Evolutionary conservation across 2,797 vertebrate species (phyloP), one percentile per base, ranked within the genome.

Genomic region (Borostomias antarcticus): DNA sequence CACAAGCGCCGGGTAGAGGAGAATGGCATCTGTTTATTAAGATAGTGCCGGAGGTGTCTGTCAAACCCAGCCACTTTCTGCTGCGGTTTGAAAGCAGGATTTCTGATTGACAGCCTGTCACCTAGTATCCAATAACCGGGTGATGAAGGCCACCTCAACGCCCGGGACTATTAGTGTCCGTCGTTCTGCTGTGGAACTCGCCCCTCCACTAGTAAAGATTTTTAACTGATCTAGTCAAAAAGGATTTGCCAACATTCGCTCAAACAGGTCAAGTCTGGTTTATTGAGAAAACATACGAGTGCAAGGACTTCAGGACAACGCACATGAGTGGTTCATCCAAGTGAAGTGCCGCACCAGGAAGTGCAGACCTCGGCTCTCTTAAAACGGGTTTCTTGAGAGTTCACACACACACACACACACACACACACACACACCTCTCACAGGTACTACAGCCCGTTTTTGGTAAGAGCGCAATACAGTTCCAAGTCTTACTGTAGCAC

Each of bases 11-110:
- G 28, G 28, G 23, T 32, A 68, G 64, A 51, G 56, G 58, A 70
- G 54, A 45, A 23, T 66, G 19, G 13, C 74, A 64, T 77, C 29
- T 68, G 69, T 76, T 75, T 72, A 79, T 79, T 21, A 61, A 59
- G 64, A 69, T 19, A 3, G 26, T 60, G 37, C 66, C 21, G 13
- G 64, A 71, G 70, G 71, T 66, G 37, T 29, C 56, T 53, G 62
- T 72, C 54, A 66, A 45, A 58, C 50, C 66, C 62, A 37, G 68
- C 68, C 57, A 23, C 11, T 53, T 72, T 83, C 80, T 73, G 69
- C 81, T 85, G 47, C 35, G 60, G 56, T 64, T 57, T 80, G 28
- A 70, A 77, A 40, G n/a, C n/a, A n/a, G 9, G 43, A 59, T 72
- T 33, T 23, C 11, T 10, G 28, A 70, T 69, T 70, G 25, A 68